These are phyloP conservation scores for Lapara coniferarum DNA, from an alignment of 2,888 invertebrate genomes.

Conservation along the genomic window DNA sequence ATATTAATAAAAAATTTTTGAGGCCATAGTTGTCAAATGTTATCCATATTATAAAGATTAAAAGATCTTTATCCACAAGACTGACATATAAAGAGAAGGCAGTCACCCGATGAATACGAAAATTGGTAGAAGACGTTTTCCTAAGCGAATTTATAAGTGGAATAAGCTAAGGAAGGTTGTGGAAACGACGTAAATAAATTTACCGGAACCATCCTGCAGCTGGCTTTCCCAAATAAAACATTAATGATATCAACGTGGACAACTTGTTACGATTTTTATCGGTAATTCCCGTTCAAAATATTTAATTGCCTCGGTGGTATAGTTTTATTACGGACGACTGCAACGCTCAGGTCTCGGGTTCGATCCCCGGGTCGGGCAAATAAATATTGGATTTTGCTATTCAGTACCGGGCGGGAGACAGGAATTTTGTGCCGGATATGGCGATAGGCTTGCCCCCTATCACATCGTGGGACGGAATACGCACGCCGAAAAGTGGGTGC, in stretches of 20 bases:
- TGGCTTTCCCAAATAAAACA: conserved; percentile 5
- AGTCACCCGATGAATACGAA: conserved; percentile 34
- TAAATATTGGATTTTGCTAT: too few relatives aligned
- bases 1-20: not conserved
- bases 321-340: too few relatives aligned
- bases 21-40: not conserved
- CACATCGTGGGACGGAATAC: too few relatives aligned
- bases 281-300: not conserved
- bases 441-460: too few relatives aligned
- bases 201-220: conserved; percentile 3
- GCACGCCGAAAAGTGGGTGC: too few relatives aligned
- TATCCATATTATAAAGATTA: not conserved
- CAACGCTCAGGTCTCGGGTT: too few relatives aligned
- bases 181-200: conserved; percentile 24
- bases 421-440: too few relatives aligned
- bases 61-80: not conserved
- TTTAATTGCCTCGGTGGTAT: too few relatives aligned
- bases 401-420: too few relatives aligned
- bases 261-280: conserved; percentile 1
- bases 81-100: conserved; percentile 2
- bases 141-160: conserved; percentile 37
- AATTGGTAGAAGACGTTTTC: conserved; percentile 46
- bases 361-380: too few relatives aligned
- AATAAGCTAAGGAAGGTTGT: conserved; percentile 33
- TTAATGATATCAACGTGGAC: conserved; percentile 4